These are phyloP conservation scores for Hypothenemus hampei DNA, from an alignment of 1,140 invertebrate species.

Conservation along the genomic window DNA sequence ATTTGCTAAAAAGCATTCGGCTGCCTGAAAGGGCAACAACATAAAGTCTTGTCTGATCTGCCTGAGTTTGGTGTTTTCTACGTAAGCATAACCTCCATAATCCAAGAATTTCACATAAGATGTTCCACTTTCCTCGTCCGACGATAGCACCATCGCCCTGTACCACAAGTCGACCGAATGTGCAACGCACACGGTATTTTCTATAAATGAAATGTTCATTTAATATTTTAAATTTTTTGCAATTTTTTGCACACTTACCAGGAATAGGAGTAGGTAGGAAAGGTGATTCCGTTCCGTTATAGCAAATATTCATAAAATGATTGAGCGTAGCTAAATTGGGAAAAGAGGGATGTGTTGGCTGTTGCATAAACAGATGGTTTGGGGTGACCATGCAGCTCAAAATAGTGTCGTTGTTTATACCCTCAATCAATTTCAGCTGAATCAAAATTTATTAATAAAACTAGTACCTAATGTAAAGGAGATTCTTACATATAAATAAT, in stretches of 20 bases:
- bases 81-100: slow-evolving; percentile 83
- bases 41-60: slow-evolving; percentile 91
- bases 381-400: slow-evolving; percentile 79
- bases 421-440: slow-evolving; percentile 77
- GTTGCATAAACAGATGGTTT: slow-evolving; percentile 87
- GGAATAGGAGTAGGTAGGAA: slow-evolving; percentile 57
- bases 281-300: slow-evolving; percentile 60
- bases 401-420: slow-evolving; percentile 88
- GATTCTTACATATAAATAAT: slow-evolving; percentile 56
- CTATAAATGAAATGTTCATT: slow-evolving; percentile 44
- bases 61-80: slow-evolving; percentile 69
- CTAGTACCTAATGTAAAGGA: too few species aligned
- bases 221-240: not conserved
- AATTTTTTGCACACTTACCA: slow-evolving; percentile 46
- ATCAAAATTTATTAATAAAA: too few species aligned
- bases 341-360: slow-evolving; percentile 89
- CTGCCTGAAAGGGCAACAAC: slow-evolving; percentile 90
- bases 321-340: slow-evolving; percentile 73
- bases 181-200: slow-evolving; percentile 83
- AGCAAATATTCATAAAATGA: slow-evolving; percentile 64
- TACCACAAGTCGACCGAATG: slow-evolving; percentile 81
- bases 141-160: slow-evolving; percentile 74
- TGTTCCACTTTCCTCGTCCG: slow-evolving; percentile 61
- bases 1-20: slow-evolving; percentile 87
- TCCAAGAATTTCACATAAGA: slow-evolving; percentile 86